Conservation (phyloP, 2,888 invertebrate species). For the Drosophila formosana region DNA sequence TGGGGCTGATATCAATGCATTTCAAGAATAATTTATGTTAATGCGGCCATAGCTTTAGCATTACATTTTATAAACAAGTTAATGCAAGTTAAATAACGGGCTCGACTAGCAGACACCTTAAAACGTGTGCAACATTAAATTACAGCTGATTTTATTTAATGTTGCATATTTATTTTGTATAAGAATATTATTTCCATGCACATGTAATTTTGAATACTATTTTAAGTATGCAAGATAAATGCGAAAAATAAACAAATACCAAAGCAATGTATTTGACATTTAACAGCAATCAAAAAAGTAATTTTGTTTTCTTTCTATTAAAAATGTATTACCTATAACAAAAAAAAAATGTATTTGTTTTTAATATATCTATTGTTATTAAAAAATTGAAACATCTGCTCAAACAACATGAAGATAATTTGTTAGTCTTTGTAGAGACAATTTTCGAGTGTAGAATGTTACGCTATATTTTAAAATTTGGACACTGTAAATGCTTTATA, state of each 20-base stretch:
- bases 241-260: not conserved
- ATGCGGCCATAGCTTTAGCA: conserved; percentile 1
- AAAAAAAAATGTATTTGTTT: too few species aligned
- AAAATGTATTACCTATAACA: too few species aligned
- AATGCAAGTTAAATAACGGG: not conserved
- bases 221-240: not conserved
- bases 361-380: too few species aligned
- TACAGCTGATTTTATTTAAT: not conserved
- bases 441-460: not conserved
- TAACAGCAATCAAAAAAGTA: not conserved
- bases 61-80: not conserved
- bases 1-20: conserved; percentile 9
- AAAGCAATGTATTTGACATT: not conserved
- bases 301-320: not conserved
- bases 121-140: not conserved
- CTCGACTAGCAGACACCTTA: not conserved
- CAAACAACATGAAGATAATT: not conserved
- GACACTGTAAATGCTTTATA: not conserved
- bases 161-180: too few species aligned
- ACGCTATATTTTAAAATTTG: not conserved
- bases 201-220: not conserved
- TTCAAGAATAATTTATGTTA: conserved; percentile 12
- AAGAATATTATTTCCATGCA: not conserved
- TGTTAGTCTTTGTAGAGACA: too few species aligned
- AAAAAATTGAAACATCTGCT: not conserved